Conservation (phyloP, 1,140 invertebrate genomes). For the Phenacoccus solenopsis region DNA sequence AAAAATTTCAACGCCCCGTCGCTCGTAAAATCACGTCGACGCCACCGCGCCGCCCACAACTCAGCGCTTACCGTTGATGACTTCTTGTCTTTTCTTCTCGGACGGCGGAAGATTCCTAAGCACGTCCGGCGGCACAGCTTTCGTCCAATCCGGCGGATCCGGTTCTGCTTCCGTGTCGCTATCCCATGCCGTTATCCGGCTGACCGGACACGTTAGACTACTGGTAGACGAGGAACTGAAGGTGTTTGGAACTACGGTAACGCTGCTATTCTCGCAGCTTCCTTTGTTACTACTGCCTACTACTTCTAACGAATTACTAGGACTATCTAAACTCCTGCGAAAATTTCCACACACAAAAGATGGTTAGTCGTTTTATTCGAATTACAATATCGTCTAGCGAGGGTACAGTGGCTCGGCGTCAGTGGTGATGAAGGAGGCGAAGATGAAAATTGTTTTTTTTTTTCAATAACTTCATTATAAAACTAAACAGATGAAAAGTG, state of each 20-base stretch:
- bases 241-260: constrained; percentile 12
- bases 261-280: constrained; percentile 14
- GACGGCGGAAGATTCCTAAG: constrained; percentile 53
- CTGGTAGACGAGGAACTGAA: constrained; percentile 7
- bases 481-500: no score
- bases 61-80: constrained; percentile 90
- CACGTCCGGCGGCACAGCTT: constrained; percentile 64
- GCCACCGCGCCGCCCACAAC: no score
- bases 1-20: no score
- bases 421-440: no score
- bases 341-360: not conserved
- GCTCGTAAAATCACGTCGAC: no score
- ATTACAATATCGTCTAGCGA: no score
- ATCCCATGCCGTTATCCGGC: constrained; percentile 40
- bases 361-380: not conserved
- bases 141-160: constrained; percentile 67
- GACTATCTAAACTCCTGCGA: constrained; percentile 44
- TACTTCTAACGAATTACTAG: constrained; percentile 41
- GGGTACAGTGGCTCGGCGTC: no score
- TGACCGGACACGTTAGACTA: constrained; percentile 7
- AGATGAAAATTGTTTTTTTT: no score
- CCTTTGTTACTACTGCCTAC: constrained; percentile 28
- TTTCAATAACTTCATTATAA: no score
- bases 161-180: constrained; percentile 70
- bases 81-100: constrained; percentile 88